These are phyloP conservation scores for Cryptotis parvus DNA, from an alignment of 2,113 vertebrate genomes.

Conservation along the genomic window DNA sequence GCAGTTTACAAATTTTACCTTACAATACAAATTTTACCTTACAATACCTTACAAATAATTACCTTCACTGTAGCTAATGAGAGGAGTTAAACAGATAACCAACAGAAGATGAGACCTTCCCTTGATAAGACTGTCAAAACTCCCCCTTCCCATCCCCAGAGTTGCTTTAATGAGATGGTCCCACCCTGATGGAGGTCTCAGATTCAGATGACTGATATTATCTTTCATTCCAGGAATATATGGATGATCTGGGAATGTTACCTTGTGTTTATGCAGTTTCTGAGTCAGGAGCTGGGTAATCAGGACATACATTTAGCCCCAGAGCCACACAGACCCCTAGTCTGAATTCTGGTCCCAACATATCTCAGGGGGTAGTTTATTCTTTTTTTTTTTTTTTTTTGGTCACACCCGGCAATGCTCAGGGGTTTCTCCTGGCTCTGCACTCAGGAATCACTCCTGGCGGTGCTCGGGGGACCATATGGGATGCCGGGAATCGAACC, in stretches of 20 bases:
- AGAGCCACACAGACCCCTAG: neutral
- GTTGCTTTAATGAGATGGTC: neutral
- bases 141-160: neutral
- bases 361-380: too few relatives aligned
- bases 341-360: too few relatives aligned
- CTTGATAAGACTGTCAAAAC: neutral
- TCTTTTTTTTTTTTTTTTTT: too few relatives aligned
- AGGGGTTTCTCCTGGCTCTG: too few relatives aligned
- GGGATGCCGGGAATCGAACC: too few relatives aligned
- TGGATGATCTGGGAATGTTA: neutral
- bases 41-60: neutral
- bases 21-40: too few relatives aligned
- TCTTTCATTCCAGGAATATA: slow-evolving; percentile 31
- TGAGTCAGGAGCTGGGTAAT: neutral
- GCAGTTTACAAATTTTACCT: neutral
- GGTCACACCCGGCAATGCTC: too few relatives aligned
- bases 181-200: neutral
- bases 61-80: neutral
- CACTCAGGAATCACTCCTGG: too few relatives aligned
- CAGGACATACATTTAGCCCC: neutral
- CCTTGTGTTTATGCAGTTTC: neutral
- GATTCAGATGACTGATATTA: neutral
- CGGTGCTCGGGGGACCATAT: too few relatives aligned
- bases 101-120: neutral
- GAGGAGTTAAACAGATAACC: neutral